Base-by-base conservation (phyloP, 2,888 invertebrate species). In the Agrotis exclamationis region DNA sequence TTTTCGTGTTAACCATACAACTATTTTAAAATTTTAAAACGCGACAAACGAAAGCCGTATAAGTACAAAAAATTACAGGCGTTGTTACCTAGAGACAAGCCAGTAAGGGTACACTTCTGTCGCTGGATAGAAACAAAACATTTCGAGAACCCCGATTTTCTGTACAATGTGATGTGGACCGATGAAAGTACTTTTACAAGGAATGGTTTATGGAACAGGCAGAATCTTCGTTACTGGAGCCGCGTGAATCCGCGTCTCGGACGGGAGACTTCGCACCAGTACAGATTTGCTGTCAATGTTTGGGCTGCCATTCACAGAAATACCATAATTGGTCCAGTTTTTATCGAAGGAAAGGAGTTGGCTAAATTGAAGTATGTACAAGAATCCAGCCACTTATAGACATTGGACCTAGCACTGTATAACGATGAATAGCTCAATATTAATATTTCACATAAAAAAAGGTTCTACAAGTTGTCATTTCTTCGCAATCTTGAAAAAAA, bases 1-100 rank as follows among this genome's bases (percentile, higher is more conserved):
- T 51, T 63, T 51, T 63, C 14, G 22, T 4, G 33, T 51, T 3
- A 39, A 63, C 3, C 63, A 63, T 6, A 39, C 16, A 28, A 63
- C 50, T 2, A 54, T 63, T 24, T 9, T 13, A n/a, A 63, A 53
- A 11, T 53, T 44, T 53, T 63, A 9, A 63, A 63, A 53, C 53
- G 24, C 0, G 63, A 62, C 33, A 63, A 53, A 53, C 24, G 53
- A 2, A 63, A 4, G 9, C 63, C 63, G 3, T 62, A 22, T 47
- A 60, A 60, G 7, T 28, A 48, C 28, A 60, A 60, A 16, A 60
- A 50, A 62, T n/a, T 62, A n/a, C 60, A 50, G 1, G 60, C 60
- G 2, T 48, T 62, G 20, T 33, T 50, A 50, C 28, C 6, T 1
- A 48, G 48, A 50, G 48, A 62, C 20, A 48, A 50, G 16, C 20